Percentiles rank a stretch among this genome's conserved stretches.
These are phyloP conservation scores for Tromatobia lineatoria DNA, from an alignment of 2,888 invertebrate genomes.

Conservation along the genomic window DNA sequence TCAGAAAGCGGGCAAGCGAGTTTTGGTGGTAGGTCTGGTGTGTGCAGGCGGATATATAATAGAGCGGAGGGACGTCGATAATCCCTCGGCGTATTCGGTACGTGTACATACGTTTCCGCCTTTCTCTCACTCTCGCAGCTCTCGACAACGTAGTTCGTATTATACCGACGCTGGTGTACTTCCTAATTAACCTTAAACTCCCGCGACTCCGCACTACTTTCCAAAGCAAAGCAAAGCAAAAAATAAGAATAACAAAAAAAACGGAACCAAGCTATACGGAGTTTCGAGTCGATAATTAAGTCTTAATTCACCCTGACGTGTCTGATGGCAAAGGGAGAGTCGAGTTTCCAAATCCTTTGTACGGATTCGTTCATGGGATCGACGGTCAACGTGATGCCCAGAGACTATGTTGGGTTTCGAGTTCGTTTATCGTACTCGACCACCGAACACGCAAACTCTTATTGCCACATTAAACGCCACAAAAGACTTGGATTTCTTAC, in stretches of 20 bases:
- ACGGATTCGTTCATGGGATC: constrained; percentile 54
- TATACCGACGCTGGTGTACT: constrained; percentile 51
- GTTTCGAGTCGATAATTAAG: constrained; percentile 56
- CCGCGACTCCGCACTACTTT: constrained; percentile 22
- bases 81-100: constrained; percentile 42
- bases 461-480: not conserved
- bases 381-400: constrained; percentile 21
- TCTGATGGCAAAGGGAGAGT: constrained; percentile 57
- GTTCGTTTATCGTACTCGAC: constrained; percentile 31
- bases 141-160: constrained; percentile 1
- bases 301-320: constrained; percentile 56
- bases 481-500: not conserved
- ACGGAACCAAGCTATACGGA: not conserved
- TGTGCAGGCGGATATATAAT: constrained; percentile 10
- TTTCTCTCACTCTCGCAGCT: constrained; percentile 67
- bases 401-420: constrained; percentile 47
- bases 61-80: constrained; percentile 54
- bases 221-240: constrained; percentile 3
- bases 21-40: constrained; percentile 19
- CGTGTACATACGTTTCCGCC: constrained; percentile 65
- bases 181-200: constrained; percentile 62
- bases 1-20: constrained; percentile 10
- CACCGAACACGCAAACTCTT: constrained; percentile 1
- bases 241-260: not conserved
- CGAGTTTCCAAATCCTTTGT: constrained; percentile 64